phyloP scores from a whole-genome alignment of 2,888 invertebrate species.

The Ichneumon xanthorius region DNA sequence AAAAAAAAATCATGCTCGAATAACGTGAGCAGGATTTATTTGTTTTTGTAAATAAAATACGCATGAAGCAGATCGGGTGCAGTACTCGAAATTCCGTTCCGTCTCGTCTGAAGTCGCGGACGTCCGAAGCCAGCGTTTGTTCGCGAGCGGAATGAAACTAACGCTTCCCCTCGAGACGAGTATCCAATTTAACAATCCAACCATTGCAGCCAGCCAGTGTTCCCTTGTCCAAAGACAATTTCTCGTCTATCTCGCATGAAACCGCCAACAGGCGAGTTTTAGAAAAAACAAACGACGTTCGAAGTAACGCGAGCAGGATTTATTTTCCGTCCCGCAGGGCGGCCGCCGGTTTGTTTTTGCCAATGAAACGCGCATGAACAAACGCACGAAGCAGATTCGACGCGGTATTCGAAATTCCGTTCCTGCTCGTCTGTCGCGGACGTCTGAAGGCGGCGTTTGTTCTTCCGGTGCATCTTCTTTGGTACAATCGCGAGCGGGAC shows the following conservation, averaged over 20 bases:
- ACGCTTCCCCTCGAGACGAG: conserved; percentile 52
- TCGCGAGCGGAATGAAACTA: neutral
- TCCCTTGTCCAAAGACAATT: neutral
- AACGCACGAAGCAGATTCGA: neutral
- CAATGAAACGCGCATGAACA: neutral
- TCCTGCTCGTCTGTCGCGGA: neutral
- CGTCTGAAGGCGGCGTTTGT: neutral
- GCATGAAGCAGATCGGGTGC: neutral
- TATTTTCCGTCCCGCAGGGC: neutral
- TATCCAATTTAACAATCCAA: conserved; percentile 46
- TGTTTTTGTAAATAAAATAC: neutral
- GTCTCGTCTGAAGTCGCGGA: neutral
- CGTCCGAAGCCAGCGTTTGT: neutral
- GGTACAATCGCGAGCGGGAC: neutral
- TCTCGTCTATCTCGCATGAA: neutral
- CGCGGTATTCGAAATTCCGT: neutral
- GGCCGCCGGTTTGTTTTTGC: neutral
- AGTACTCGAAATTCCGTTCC: neutral
- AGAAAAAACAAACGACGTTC: neutral
- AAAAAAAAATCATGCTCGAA: neutral
- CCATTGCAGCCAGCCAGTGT: neutral
- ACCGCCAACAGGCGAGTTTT: neutral
- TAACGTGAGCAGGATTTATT: neutral
- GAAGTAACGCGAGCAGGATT: neutral
- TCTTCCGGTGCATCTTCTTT: conserved; percentile 10